Evolutionary conservation across 2,888 invertebrate species (phyloP).

Genomic region (Protophormia terraenovae): DNA sequence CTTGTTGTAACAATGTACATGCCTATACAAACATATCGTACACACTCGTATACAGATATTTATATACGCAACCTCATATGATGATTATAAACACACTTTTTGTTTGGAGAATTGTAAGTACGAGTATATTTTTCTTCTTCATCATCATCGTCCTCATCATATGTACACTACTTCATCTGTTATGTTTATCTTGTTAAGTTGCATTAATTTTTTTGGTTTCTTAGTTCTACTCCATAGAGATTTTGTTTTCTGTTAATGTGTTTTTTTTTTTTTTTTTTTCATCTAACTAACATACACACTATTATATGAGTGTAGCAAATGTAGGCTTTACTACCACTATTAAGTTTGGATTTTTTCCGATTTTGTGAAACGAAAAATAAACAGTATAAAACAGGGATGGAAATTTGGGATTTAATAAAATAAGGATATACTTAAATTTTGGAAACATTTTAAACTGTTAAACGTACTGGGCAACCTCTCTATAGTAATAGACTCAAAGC

Average conservation of each 20-base stretch:
- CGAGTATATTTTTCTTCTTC: slow-evolving; percentile 42
- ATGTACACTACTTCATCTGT: slow-evolving; percentile 53
- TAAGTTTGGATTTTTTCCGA: slow-evolving; percentile 29
- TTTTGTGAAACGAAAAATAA: slow-evolving; percentile 18
- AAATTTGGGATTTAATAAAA: not conserved
- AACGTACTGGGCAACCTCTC: too few relatives aligned
- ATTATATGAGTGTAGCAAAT: slow-evolving; percentile 16
- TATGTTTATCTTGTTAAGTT: slow-evolving; percentile 67
- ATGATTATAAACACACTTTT: slow-evolving; percentile 11
- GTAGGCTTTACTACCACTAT: slow-evolving; percentile 45
- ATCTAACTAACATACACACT: not conserved
- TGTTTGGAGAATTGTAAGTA: slow-evolving; percentile 22
- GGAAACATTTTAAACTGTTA: too few relatives aligned
- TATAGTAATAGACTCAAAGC: too few relatives aligned
- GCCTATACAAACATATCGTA: slow-evolving; percentile 9
- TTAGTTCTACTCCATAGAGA: slow-evolving; percentile 51
- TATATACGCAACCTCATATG: slow-evolving; percentile 14
- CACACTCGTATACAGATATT: not conserved
- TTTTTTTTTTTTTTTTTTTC: slow-evolving; percentile 14
- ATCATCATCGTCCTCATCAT: slow-evolving; percentile 55
- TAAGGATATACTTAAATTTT: not conserved
- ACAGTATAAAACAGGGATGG: slow-evolving; percentile 19
- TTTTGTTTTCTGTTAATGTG: slow-evolving; percentile 59
- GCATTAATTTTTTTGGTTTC: slow-evolving; percentile 57
- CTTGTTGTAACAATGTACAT: slow-evolving; percentile 25